Evolutionary conservation across 92 coral and sea anemone species (phyloP).

Genomic region (Zoanthus solanderi): DNA sequence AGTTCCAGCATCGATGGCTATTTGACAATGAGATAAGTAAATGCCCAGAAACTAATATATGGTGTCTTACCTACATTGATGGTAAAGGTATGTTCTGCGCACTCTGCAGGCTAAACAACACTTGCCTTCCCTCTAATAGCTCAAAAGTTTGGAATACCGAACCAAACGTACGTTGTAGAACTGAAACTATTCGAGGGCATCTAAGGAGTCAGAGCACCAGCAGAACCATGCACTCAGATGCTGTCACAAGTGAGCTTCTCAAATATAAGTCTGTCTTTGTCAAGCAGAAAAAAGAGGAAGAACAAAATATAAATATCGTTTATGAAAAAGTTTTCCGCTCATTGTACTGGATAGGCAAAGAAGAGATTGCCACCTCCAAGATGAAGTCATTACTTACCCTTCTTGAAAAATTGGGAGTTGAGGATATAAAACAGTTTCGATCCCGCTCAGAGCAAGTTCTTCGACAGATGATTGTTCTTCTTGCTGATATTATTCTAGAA

Average conservation of each 20-base stretch:
- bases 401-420: slow-evolving; percentile 1
- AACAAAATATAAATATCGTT: not conserved
- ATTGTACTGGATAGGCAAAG: not conserved
- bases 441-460: slow-evolving; percentile 2
- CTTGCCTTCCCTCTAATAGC: not conserved
- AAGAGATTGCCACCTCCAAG: slow-evolving; percentile 3
- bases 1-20: not conserved
- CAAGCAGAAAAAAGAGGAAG: not conserved
- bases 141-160: not conserved
- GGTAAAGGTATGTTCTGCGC: not conserved
- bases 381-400: not conserved
- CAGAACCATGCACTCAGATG: slow-evolving; percentile 5
- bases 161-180: not conserved
- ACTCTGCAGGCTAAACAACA: not conserved
- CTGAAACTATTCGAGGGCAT: not conserved
- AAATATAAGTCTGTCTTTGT: not conserved
- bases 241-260: not conserved
- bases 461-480: not conserved
- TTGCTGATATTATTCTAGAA: not conserved
- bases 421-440: not conserved
- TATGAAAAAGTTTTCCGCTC: not conserved
- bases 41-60: not conserved
- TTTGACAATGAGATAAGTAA: not conserved
- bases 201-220: not conserved
- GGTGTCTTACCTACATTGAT: not conserved